Evolutionary conservation across 2,797 vertebrate genomes (phyloP).

Genomic region (Vespertilio murinus): DNA sequence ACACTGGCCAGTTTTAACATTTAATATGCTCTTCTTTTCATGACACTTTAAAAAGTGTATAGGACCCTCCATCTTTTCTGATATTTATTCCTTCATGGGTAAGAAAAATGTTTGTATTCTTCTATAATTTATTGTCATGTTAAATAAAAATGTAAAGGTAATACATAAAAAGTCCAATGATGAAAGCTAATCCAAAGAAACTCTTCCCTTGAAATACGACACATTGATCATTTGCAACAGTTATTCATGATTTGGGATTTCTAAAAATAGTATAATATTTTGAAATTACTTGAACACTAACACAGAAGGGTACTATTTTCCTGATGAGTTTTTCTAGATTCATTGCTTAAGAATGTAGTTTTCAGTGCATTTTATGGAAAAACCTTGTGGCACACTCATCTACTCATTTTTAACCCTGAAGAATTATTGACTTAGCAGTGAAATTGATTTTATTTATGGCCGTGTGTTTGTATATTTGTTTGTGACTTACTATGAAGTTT

Average conservation of each 20-base stretch:
- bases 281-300: neutral
- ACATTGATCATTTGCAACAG: neutral
- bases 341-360: conserved; percentile 29
- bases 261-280: conserved; percentile 11
- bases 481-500: conserved; percentile 83
- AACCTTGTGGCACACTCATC: neutral
- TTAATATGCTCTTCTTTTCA: neutral
- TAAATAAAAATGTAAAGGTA: conserved; percentile 30
- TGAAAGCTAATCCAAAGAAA: neutral
- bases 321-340: conserved; percentile 5
- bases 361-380: neutral
- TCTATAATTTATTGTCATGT: conserved; percentile 28
- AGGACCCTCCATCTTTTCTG: neutral
- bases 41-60: neutral
- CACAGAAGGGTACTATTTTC: neutral
- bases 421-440: conserved; percentile 71
- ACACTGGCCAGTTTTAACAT: neutral
- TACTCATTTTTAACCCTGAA: conserved; percentile 57
- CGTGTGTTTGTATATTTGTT: conserved; percentile 75
- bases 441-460: conserved; percentile 79
- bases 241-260: neutral
- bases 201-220: conserved; percentile 8
- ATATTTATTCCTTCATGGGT: conserved; percentile 1
- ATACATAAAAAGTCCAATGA: conserved; percentile 6
- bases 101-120: conserved; percentile 29